Evolutionary conservation across 35 echinoderm and acorn worm genomes (phyloP).

Genomic region (Strongylocentrotus purpuratus): DNA sequence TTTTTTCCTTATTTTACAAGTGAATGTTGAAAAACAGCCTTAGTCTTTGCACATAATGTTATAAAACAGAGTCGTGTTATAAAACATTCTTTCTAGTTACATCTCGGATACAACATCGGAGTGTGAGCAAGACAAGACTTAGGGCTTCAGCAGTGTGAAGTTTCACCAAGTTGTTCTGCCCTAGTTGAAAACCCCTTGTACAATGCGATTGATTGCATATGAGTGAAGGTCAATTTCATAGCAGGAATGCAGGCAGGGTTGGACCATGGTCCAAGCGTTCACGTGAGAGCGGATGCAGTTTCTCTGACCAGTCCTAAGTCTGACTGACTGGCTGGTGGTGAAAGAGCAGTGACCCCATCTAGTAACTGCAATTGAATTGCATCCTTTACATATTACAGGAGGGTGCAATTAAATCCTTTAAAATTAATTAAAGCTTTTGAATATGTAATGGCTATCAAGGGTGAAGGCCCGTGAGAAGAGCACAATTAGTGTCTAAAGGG

Average conservation of each 20-base stretch:
- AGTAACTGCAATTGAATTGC: neutral
- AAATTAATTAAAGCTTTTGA: no score
- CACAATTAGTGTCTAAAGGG: no score
- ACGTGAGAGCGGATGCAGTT: constrained; percentile 21
- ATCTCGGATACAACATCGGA: neutral
- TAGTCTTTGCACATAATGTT: no score
- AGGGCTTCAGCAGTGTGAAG: neutral
- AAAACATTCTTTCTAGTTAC: no score
- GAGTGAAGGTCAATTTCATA: neutral
- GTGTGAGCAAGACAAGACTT: neutral
- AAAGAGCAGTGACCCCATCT: constrained; percentile 31
- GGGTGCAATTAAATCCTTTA: neutral
- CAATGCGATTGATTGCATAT: neutral
- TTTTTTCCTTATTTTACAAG: no score
- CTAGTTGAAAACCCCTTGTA: neutral
- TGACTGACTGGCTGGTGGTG: neutral
- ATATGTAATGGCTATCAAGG: no score
- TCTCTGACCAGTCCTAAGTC: neutral
- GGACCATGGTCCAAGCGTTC: neutral
- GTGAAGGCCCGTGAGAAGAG: no score
- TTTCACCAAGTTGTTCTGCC: neutral
- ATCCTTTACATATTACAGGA: neutral
- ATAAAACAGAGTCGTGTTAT: no score
- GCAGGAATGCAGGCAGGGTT: neutral
- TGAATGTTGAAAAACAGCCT: no score